A percentile compares a stretch with the other conserved stretches of the same genome.
Conservation (phyloP, 2,888 invertebrate species). For the Minunthozetes semirufus region DNA sequence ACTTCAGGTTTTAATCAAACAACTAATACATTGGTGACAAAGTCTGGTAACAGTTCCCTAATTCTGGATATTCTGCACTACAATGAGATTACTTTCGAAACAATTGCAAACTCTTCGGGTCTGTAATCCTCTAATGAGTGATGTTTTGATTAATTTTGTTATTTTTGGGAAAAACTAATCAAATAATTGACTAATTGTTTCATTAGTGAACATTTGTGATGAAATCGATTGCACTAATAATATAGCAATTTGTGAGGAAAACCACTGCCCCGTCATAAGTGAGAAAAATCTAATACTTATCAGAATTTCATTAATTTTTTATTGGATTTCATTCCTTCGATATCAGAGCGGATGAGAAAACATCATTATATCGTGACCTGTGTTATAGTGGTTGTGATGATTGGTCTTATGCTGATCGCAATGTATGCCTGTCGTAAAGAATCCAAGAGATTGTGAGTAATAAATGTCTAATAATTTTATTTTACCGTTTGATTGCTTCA, state of each 20-base stretch:
- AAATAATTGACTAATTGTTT: not conserved
- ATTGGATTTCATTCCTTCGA: not conserved
- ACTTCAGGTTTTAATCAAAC: not conserved
- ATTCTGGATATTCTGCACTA: not conserved
- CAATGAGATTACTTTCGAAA: not conserved
- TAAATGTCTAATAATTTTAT: not conserved
- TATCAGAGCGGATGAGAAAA: slow-evolving; percentile 6
- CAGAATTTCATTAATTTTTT: not conserved
- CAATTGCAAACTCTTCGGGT: not conserved
- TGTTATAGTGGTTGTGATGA: not conserved
- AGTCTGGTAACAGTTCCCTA: slow-evolving; percentile 1
- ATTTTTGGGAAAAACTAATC: not conserved
- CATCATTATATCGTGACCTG: slow-evolving; percentile 7
- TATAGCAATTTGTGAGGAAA: slow-evolving; percentile 6
- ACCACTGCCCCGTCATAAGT: not conserved
- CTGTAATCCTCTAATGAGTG: not conserved
- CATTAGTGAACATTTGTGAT: slow-evolving; percentile 13
- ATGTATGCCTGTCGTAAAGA: slow-evolving; percentile 24
- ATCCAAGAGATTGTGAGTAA: slow-evolving; percentile 19
- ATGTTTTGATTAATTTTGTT: not conserved
- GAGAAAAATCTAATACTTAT: not conserved
- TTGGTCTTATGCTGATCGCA: not conserved
- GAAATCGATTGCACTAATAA: slow-evolving; percentile 9
- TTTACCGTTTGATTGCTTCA: not conserved
- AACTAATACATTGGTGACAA: not conserved